Evolutionary conservation across 1,140 invertebrate species (phyloP).

Genomic region (Ylistrum balloti): DNA sequence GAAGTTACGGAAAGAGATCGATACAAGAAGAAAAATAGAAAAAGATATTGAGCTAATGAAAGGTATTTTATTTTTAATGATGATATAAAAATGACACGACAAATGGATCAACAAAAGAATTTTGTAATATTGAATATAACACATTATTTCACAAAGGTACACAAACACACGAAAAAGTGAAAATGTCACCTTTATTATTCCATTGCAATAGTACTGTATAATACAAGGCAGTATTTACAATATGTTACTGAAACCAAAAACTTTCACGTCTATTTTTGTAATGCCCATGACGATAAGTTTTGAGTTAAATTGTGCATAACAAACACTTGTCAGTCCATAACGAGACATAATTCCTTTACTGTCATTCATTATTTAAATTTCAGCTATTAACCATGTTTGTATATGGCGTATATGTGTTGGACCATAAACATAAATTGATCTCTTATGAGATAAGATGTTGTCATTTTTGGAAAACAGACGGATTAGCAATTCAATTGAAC

Average conservation of each 20-base stretch:
- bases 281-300: neutral
- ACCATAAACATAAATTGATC: neutral
- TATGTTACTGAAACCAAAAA: neutral
- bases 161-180: no score
- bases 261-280: neutral
- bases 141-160: no score
- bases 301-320: neutral
- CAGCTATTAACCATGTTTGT: neutral
- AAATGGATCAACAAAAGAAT: no score
- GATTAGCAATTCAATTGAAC: neutral
- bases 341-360: neutral
- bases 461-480: neutral
- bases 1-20: conserved; percentile 69
- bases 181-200: no score
- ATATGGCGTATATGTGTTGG: conserved; percentile 6
- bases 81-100: no score
- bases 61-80: conserved; percentile 58
- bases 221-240: no score
- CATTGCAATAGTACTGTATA: no score
- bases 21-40: conserved; percentile 70
- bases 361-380: neutral
- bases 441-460: neutral
- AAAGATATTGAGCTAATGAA: conserved; percentile 71
- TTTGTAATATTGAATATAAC: no score
- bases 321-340: neutral